Base-by-base conservation (phyloP, 2,888 invertebrate genomes). In the Itoplectis maculator region DNA sequence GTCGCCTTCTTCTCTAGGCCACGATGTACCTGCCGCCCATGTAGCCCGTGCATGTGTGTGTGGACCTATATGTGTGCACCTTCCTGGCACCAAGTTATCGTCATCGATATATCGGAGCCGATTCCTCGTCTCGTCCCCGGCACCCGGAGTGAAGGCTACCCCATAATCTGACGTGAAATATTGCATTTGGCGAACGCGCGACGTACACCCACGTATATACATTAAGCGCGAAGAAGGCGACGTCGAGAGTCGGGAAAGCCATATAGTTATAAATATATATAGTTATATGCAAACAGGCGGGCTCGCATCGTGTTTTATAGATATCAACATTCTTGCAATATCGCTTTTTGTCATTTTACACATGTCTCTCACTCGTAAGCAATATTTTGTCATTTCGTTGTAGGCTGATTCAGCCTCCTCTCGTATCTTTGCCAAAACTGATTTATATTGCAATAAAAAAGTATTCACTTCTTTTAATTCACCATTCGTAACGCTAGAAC, bases 121-220 rank as follows among this genome's bases (percentile, higher is more conserved):
- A 74, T 78, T 78, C 47, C 74, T 73, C 78, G 63, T 63, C 68
- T 74, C 61, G 18, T 8, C 73, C n/a, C 63, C 73, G 54, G 63
- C 72, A 59, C 45, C 81, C 69, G 45, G 54, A 82, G 69, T 78
- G 78, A 78, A 78, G 70, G 82, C 40, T 74, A 69, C 74, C 54
- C 59, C 73, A 79, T 89, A 88, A 89, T 88, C 88, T 87, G 88
- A 89, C 86, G 86, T 88, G 89, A 89, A 89, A 88, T 89, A 89
- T 89, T 89, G 86, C 89, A 85, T 88, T 87, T 84, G 86, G 83
- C 82, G 82, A 76, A 61, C 69, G 66, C 79, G 78, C 69, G 76
- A 81, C 87, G 86, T 85, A 86, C 51, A 82, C 56, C 74, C 56
- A 56, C 61, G 18, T 37, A 61, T 37, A 40, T 59, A 59, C 35